Base-by-base conservation (phyloP, 2,888 invertebrate genomes). In the Drosophila falleni region DNA sequence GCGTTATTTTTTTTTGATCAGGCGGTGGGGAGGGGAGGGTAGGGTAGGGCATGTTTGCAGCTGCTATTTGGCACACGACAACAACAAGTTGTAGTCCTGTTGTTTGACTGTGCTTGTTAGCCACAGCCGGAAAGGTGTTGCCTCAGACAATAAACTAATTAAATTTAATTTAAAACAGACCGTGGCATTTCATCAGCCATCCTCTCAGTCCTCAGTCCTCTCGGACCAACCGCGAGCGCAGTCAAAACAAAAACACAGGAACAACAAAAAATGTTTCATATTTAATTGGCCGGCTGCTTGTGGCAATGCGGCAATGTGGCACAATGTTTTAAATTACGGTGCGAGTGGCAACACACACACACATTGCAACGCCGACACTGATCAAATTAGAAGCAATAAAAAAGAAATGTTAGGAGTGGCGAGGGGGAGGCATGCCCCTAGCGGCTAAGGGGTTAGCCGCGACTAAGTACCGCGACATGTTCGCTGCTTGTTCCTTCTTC, bases 81-180 rank as follows among this genome's bases (percentile, higher is more conserved):
- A 16, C 19, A 31, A 39, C 39, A 37, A 47, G 47, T 16, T n/a
- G 31, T 11, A 6, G 60, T 61, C 56, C 53, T 63, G 37, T n/a
- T 10, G 23, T 29, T 23, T 23, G 46, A 15, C 53, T 44, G 37
- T 50, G 49, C 62, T 71, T 72, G 80, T 64, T 75, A 66, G 46
- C 33, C 55, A 29, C 56, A 29, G 39, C 46, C 74, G 63, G 60
- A 72, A 83, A 87, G 83, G 87, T 84, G 84, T 80, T 88, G 78
- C 81, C 74, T 68, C 75, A 78, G 75, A 81, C 81, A 81, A 80
- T 80, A 80, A 80, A 81, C 89, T 89, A 86, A 86, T 89, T 87
- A 89, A 86, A 86, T 89, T 87, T 87, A 86, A 89, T 89, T 89
- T 80, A 87, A 87, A 84, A 81, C 89, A 85, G 63, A 71, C 67